Percentiles rank a stretch among this genome's conserved stretches.
These are phyloP conservation scores for Cynopterus brachyotis DNA, from an alignment of 2,113 vertebrate species.

Conservation along the genomic window DNA sequence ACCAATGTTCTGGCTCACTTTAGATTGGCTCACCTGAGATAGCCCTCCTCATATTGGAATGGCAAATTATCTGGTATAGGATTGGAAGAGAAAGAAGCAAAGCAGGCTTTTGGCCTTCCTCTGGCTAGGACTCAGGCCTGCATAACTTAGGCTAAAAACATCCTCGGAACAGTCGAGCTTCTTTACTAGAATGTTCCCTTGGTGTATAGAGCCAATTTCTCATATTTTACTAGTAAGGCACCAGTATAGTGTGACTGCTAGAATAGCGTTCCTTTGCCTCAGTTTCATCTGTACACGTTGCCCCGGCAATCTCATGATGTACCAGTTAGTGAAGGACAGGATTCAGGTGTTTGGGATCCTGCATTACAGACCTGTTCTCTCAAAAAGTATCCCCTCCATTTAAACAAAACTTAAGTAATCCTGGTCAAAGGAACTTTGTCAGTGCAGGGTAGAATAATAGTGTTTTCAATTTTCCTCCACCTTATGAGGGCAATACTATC, in stretches of 20 bases:
- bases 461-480: background rate
- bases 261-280: background rate
- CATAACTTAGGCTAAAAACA: background rate
- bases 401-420: background rate
- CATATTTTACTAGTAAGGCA: background rate
- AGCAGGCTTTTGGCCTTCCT: background rate
- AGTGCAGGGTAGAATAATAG: background rate
- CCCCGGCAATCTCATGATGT: background rate
- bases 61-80: background rate
- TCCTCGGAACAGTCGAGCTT: rapidly evolving
- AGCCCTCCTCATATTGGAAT: background rate
- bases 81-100: background rate
- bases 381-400: background rate
- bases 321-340: background rate
- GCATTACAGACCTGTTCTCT: background rate
- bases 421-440: background rate
- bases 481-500: background rate
- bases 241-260: background rate
- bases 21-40: background rate
- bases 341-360: background rate
- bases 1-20: rapidly evolving
- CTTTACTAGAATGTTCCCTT: background rate
- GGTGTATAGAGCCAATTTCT: background rate
- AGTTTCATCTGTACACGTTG: background rate
- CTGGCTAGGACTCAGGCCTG: background rate